A percentile compares a stretch with the other conserved stretches of the same genome.
These are phyloP conservation scores for Phataginus tricuspis DNA, from an alignment of 2,797 vertebrate genomes.

Conservation along the genomic window DNA sequence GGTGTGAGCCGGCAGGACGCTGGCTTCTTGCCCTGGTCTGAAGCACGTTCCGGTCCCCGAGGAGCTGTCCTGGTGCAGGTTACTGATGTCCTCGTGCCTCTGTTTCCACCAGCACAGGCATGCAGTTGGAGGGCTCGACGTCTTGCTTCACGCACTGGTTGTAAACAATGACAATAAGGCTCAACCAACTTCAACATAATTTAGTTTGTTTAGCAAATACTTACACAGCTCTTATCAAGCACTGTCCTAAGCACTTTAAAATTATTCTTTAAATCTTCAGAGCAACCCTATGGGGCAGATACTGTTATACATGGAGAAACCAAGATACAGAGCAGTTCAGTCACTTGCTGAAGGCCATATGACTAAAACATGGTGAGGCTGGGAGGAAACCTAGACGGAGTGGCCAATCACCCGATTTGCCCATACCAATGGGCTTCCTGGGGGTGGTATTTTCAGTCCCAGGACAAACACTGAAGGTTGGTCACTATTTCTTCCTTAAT, in stretches of 20 bases:
- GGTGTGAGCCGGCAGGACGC: background rate
- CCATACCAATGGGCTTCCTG: background rate
- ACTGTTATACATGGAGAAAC: background rate
- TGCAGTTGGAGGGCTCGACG: background rate
- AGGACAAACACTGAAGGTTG: background rate
- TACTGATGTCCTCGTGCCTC: background rate
- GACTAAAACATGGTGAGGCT: background rate
- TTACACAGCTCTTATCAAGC: background rate
- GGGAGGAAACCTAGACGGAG: background rate
- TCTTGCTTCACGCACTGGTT: background rate
- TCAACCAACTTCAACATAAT: background rate
- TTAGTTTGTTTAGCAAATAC: slow-evolving; percentile 24
- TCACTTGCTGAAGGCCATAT: background rate
- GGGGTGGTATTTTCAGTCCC: background rate
- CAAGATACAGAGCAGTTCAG: background rate
- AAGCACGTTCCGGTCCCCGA: background rate
- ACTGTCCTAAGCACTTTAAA: background rate
- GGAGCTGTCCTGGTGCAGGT: background rate
- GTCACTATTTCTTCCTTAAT: background rate
- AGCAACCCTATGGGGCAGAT: background rate
- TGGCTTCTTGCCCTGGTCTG: background rate
- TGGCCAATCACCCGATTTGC: background rate
- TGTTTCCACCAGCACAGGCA: background rate
- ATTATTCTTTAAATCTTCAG: slow-evolving; percentile 9
- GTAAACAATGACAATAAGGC: background rate